Percentiles rank a stretch among this genome's conserved stretches.
These are phyloP conservation scores for Drosophila nannoptera DNA, from an alignment of 1,140 invertebrate genomes.

Conservation along the genomic window DNA sequence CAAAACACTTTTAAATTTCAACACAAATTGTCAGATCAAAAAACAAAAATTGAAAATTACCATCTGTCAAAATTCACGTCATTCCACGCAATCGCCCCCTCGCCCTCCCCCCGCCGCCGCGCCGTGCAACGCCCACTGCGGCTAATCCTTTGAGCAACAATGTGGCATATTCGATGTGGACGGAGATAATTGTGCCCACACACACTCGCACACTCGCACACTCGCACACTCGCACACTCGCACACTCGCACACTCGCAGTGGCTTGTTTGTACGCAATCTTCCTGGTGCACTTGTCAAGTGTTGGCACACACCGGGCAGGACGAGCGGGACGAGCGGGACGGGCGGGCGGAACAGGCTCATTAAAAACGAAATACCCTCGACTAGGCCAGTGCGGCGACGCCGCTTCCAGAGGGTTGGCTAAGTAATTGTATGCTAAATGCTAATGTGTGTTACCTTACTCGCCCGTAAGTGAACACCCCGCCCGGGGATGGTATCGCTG, in stretches of 20 bases:
- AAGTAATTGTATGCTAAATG: constrained; percentile 37
- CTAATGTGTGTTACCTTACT: constrained; percentile 68
- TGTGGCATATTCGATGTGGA: constrained; percentile 39
- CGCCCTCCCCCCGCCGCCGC: no score
- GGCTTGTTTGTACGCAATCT: constrained; percentile 55
- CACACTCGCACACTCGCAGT: constrained; percentile 32
- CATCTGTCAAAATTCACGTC: constrained; percentile 78
- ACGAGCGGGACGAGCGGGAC: background rate
- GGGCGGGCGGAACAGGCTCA: constrained; percentile 40
- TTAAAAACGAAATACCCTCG: constrained; percentile 71
- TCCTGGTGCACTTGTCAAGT: constrained; percentile 72
- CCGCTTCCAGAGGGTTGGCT: constrained; percentile 35
- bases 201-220: constrained; percentile 30
- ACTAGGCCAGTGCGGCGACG: constrained; percentile 15
- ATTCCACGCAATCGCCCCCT: constrained; percentile 61
- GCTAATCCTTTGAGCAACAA: constrained; percentile 47
- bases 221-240: constrained; percentile 46
- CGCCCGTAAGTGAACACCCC: constrained; percentile 39
- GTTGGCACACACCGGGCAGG: constrained; percentile 56
- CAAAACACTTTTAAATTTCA: constrained; percentile 71
- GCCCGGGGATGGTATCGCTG: no score
- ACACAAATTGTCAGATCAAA: constrained; percentile 74
- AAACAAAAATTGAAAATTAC: constrained; percentile 68
- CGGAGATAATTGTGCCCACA: constrained; percentile 51
- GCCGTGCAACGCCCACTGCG: constrained; percentile 9